Conservation (phyloP, 2,797 vertebrate genomes). For the Sebastes diploproa region DNA sequence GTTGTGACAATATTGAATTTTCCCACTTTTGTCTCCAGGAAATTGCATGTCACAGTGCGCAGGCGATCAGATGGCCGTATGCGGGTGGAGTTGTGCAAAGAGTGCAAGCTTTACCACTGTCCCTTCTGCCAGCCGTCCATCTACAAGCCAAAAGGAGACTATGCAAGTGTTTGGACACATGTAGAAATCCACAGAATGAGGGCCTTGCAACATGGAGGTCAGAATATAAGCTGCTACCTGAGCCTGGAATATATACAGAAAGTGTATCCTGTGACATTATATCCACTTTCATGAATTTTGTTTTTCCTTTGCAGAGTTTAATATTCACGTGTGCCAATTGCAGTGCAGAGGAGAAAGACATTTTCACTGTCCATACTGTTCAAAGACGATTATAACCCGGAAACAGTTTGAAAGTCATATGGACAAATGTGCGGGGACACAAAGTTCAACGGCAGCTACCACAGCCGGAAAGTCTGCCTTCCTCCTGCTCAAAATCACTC, state of each 20-base stretch:
- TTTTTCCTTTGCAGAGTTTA: constrained; percentile 9
- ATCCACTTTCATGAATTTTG: neutral
- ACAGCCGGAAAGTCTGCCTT: neutral
- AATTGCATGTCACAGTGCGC: neutral
- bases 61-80: constrained; percentile 1
- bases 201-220: constrained; percentile 19
- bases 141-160: constrained; percentile 23
- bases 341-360: constrained; percentile 11
- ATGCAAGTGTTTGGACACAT: constrained; percentile 23
- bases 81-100: constrained; percentile 2
- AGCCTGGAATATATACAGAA: neutral
- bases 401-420: constrained; percentile 18
- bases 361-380: constrained; percentile 21
- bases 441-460: neutral
- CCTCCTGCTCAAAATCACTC: constrained; percentile 10
- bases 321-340: constrained; percentile 3
- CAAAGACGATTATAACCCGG: neutral
- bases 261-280: neutral
- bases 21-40: neutral
- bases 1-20: neutral
- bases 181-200: constrained; percentile 34
- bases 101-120: constrained; percentile 16
- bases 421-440: neutral
- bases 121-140: neutral
- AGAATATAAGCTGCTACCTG: neutral